A percentile compares a stretch with the other conserved stretches of the same genome.
Conservation (phyloP, 2,113 vertebrate genomes). For the Melanerpes formicivorus region DNA sequence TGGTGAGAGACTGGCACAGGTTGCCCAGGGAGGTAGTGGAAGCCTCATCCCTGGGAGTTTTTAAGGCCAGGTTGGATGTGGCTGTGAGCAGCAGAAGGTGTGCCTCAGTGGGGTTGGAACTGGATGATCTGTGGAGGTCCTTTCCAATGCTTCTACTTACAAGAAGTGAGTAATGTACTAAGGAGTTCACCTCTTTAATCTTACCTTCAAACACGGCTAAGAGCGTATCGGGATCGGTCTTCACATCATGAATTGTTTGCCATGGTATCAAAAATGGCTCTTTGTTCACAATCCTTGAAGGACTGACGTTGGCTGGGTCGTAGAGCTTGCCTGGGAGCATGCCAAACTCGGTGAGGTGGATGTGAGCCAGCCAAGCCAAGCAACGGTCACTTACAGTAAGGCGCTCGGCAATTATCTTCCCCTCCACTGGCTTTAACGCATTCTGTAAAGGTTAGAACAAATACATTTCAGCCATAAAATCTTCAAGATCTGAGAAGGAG, state of each 20-base stretch:
- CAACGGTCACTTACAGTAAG: constrained; percentile 83
- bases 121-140: no score
- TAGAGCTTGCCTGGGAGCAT: constrained; percentile 85
- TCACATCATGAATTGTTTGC: constrained; percentile 80
- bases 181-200: background rate
- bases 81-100: no score
- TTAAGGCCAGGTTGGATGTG: no score
- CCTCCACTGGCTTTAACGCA: constrained; percentile 80
- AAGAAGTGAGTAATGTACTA: background rate
- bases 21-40: no score
- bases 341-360: constrained; percentile 91
- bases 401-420: constrained; percentile 67
- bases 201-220: constrained; percentile 89
- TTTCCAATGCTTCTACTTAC: background rate
- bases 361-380: constrained; percentile 91
- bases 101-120: no score
- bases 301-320: constrained; percentile 84
- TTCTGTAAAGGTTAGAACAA: constrained; percentile 77
- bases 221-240: constrained; percentile 81
- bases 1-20: no score
- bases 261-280: constrained; percentile 90
- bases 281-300: constrained; percentile 85
- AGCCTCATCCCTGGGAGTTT: no score
- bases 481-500: background rate
- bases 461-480: background rate